phyloP scores from a whole-genome alignment of 2,888 invertebrate species.

The Dysmachus trigonus region DNA sequence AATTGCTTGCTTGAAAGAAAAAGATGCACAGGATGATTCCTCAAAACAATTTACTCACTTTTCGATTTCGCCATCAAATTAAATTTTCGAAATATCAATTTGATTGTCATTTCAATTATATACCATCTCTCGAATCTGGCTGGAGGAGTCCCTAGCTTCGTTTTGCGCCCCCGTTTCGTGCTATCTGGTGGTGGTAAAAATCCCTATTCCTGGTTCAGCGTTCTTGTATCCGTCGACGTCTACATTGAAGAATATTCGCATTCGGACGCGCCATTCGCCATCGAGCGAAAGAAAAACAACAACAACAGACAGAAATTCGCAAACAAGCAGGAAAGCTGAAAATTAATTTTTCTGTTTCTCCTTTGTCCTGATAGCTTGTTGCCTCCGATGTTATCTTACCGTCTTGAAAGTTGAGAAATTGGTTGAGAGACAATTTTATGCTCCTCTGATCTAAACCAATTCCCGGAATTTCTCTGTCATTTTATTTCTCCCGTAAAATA shows the following conservation, averaged over 20 bases:
- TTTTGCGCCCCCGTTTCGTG: not conserved
- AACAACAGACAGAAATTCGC: conserved; percentile 36
- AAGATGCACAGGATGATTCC: not conserved
- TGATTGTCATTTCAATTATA: conserved; percentile 47
- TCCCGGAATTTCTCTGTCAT: conserved; percentile 32
- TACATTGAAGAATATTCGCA: conserved; percentile 5
- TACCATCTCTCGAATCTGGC: not conserved
- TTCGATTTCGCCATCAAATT: conserved; percentile 29
- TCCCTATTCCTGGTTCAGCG: not conserved
- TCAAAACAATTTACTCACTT: not conserved
- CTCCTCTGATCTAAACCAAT: conserved; percentile 38
- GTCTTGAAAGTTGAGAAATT: conserved; percentile 19
- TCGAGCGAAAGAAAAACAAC: not conserved
- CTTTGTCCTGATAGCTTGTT: conserved; percentile 27
- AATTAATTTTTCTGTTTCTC: conserved; percentile 42
- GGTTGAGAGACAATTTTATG: conserved; percentile 39
- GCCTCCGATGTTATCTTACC: not conserved
- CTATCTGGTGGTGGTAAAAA: not conserved
- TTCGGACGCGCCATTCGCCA: conserved; percentile 4
- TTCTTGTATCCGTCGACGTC: not conserved
- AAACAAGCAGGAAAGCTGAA: conserved; percentile 44
- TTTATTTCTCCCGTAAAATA: conserved; percentile 12
- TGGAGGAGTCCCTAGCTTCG: not conserved
- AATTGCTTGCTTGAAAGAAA: not conserved
- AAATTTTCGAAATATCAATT: conserved; percentile 46